phyloP scores from a whole-genome alignment of 2,888 invertebrate genomes.

The Napeogenes inachia region DNA sequence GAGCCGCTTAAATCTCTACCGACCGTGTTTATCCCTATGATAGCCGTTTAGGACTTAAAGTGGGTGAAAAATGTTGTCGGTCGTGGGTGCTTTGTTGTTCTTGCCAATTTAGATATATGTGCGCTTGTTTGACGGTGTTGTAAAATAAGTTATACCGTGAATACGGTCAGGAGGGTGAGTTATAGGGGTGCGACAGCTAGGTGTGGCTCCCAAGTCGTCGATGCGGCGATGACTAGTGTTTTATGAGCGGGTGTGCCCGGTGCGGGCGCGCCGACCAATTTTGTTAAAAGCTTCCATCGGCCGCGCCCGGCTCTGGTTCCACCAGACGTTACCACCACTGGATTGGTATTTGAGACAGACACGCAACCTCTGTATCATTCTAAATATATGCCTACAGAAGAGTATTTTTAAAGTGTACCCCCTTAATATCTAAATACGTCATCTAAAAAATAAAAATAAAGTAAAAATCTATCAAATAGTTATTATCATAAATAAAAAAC shows the following conservation, averaged over 20 bases:
- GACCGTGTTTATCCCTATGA: slow-evolving; percentile 38
- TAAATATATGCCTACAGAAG: too few relatives aligned
- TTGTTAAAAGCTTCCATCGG: slow-evolving; percentile 73
- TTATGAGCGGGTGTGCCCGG: slow-evolving; percentile 70
- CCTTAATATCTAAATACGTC: too few relatives aligned
- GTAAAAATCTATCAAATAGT: too few relatives aligned
- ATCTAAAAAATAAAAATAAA: too few relatives aligned
- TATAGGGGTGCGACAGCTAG: slow-evolving; percentile 62
- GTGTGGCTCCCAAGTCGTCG: slow-evolving; percentile 61
- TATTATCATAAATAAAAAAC: too few relatives aligned
- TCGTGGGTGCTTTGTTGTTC: slow-evolving; percentile 26
- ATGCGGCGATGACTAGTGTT: slow-evolving; percentile 67
- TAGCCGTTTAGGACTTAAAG: slow-evolving; percentile 36
- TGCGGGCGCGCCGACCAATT: slow-evolving; percentile 71
- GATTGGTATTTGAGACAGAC: background rate
- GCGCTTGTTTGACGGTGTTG: slow-evolving; percentile 12
- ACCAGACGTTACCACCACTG: slow-evolving; percentile 34
- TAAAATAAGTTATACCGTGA: slow-evolving; percentile 21
- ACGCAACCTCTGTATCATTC: too few relatives aligned
- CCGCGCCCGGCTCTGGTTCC: slow-evolving; percentile 52
- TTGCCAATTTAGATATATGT: slow-evolving; percentile 28
- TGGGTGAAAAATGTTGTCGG: slow-evolving; percentile 32
- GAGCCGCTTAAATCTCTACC: slow-evolving; percentile 33
- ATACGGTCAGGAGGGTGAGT: slow-evolving; percentile 43
- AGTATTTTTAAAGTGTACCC: too few relatives aligned